A percentile compares a stretch with the other conserved stretches of the same genome.
phyloP scores from a whole-genome alignment of 2,797 vertebrate genomes.

The Triplophysa yarkandensis region DNA sequence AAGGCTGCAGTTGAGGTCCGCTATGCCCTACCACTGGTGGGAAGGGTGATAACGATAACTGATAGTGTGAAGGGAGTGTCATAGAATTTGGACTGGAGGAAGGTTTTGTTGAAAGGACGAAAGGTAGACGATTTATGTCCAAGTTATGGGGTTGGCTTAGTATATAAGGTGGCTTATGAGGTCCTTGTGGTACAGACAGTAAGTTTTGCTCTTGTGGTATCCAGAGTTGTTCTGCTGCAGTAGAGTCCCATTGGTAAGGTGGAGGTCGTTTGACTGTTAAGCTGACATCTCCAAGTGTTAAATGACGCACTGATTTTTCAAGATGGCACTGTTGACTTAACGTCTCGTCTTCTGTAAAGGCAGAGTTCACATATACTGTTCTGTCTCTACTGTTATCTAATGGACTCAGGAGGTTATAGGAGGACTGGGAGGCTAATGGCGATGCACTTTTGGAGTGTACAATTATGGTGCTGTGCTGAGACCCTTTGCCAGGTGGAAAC shows the following conservation, averaged over 20 bases:
- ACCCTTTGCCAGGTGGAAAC: conserved; percentile 77
- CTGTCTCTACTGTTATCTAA: conserved; percentile 82
- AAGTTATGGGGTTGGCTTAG: conserved; percentile 89
- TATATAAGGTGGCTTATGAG: conserved; percentile 89
- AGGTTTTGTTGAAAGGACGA: conserved; percentile 90
- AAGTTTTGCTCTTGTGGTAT: conserved; percentile 93
- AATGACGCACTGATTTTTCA: conserved; percentile 78
- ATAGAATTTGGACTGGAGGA: conserved; percentile 85
- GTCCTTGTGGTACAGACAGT: conserved; percentile 75
- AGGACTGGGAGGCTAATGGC: conserved; percentile 89
- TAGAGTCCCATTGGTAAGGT: conserved; percentile 95
- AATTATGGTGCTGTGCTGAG: conserved; percentile 89
- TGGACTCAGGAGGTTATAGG: conserved; percentile 90
- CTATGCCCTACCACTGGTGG: conserved; percentile 78
- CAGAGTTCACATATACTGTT: conserved; percentile 94
- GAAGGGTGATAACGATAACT: conserved; percentile 85
- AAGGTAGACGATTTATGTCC: conserved; percentile 90
- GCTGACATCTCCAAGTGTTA: conserved; percentile 80
- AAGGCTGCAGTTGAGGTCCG: conserved; percentile 81
- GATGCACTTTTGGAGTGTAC: conserved; percentile 88
- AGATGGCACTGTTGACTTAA: conserved; percentile 77
- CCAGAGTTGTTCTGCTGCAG: conserved; percentile 95
- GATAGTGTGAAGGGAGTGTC: conserved; percentile 86
- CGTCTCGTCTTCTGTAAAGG: conserved; percentile 93
- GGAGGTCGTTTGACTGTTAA: conserved; percentile 88